Base-by-base conservation (phyloP, 2,888 invertebrate species). In the Saturnia japonica region DNA sequence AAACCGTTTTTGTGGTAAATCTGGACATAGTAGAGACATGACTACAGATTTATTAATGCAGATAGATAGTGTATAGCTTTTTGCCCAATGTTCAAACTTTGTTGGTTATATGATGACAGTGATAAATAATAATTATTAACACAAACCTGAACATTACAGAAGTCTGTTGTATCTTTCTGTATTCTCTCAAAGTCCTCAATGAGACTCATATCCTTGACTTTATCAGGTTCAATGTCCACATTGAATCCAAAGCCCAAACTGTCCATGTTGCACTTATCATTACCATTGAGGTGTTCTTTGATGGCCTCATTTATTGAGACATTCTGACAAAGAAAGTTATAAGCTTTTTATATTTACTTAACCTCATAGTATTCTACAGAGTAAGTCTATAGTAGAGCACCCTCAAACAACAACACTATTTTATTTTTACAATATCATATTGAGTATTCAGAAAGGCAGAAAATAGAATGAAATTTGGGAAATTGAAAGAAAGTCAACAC, bases 111-210 rank as follows among this genome's bases (percentile, higher is more conserved):
- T 28, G 16, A 8, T 8, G 19, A 51, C 16, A 34, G 51, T 68
- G 12, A 54, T 19, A 28, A 28, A 43, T 51, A 69, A 12, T 62
- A 0, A 34, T 22, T 34, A 43, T 16, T 28, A 22, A 40, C 9
- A 77, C 79, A 73, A 73, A 91, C 93, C 90, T 94, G 91, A 84
- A 91, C 91, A 80, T 94, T 89, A 83, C 92, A 94, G 85, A 93
- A 94, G 84, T 92, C 94, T 81, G 91, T 94, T 43, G 94, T 94
- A 77, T 95, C 95, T 82, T 95, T 95, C 76, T 95, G 95, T 86
- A 95, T 95, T 79, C 95, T 95, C 81, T 95, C 95, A 84, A 95
- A 95, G 83, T 95, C 95, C 75, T 95, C 94, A 82, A 93, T 90
- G 73, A 93, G 82, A 74, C 85, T 84, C 74, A 82, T 87, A 75